These are phyloP conservation scores for Biston stratarius DNA, from an alignment of 2,888 invertebrate genomes.

Conservation along the genomic window DNA sequence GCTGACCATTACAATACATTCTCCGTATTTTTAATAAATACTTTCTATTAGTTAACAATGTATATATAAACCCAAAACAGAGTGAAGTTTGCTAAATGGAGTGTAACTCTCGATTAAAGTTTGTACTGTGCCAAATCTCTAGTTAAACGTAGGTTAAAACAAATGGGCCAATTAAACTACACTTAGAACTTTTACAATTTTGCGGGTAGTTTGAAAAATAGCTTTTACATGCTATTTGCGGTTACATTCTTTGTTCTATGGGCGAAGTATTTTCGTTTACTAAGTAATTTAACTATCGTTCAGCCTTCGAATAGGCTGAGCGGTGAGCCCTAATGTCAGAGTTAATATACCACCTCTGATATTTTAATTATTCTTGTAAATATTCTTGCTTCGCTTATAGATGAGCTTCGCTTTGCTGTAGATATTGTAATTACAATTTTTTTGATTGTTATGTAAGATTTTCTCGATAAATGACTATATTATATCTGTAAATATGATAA, in stretches of 20 bases:
- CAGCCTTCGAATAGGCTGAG: too few relatives aligned
- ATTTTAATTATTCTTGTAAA: background rate
- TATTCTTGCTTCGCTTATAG: conserved; percentile 19
- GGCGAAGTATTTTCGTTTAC: background rate
- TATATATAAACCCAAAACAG: too few relatives aligned
- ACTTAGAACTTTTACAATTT: conserved; percentile 64
- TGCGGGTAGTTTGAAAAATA: conserved; percentile 67
- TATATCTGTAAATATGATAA: conserved; percentile 19
- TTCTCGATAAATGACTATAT: conserved; percentile 35
- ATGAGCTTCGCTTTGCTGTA: conserved; percentile 77
- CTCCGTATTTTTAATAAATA: too few relatives aligned
- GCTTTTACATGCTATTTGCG: conserved; percentile 74
- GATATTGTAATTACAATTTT: conserved; percentile 65
- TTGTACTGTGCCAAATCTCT: conserved; percentile 28
- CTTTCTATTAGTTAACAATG: too few relatives aligned
- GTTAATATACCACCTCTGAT: background rate
- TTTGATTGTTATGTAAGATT: conserved; percentile 50
- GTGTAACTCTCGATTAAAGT: background rate
- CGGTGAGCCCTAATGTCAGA: background rate
- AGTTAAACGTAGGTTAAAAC: conserved; percentile 49
- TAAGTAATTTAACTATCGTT: too few relatives aligned
- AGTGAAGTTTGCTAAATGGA: too few relatives aligned
- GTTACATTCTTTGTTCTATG: conserved; percentile 59
- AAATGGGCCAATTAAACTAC: conserved; percentile 74
- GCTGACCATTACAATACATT: too few relatives aligned